These are phyloP conservation scores for Ethmia dodecea DNA, from an alignment of 2,888 invertebrate species.

Conservation along the genomic window DNA sequence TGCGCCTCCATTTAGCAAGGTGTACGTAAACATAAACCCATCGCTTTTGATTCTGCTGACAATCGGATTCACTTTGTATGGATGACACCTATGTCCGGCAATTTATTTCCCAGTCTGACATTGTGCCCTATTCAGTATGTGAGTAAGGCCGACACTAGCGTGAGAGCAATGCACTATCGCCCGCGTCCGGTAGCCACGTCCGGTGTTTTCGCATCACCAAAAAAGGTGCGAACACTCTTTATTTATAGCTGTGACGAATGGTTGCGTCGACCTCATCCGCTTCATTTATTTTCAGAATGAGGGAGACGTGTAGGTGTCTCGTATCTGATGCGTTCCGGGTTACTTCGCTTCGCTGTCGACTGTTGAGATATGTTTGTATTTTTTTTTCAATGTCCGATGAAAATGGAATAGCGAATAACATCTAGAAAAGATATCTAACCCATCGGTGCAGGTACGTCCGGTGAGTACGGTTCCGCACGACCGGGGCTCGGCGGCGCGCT, in stretches of 20 bases:
- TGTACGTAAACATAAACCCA: conserved; percentile 36
- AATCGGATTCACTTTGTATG: conserved; percentile 54
- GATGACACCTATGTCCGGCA: conserved; percentile 59
- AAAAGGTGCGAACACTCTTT: conserved; percentile 71
- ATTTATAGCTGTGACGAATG: conserved; percentile 70
- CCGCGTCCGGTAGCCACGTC: conserved; percentile 70
- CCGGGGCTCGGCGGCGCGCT: conserved; percentile 29
- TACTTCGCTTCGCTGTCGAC: conserved; percentile 23
- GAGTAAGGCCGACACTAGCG: conserved; percentile 47
- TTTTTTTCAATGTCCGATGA: background rate
- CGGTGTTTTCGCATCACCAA: conserved; percentile 72
- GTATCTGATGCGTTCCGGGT: conserved; percentile 35
- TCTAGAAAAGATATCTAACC: too few species aligned
- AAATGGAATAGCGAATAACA: too few species aligned
- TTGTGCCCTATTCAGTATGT: conserved; percentile 25
- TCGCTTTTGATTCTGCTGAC: conserved; percentile 35
- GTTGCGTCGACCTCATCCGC: conserved; percentile 45
- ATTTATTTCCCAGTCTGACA: conserved; percentile 40
- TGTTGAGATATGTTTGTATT: conserved; percentile 14
- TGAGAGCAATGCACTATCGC: conserved; percentile 57
- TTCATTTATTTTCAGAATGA: conserved; percentile 60
- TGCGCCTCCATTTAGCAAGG: conserved; percentile 26
- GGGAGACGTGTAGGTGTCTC: conserved; percentile 48
- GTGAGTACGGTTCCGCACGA: conserved; percentile 60
- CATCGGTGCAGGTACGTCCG: too few species aligned